A percentile compares a stretch with the other conserved stretches of the same genome.
These are phyloP conservation scores for Eupristina koningsbergeri DNA, from an alignment of 1,140 invertebrate genomes.

Conservation along the genomic window DNA sequence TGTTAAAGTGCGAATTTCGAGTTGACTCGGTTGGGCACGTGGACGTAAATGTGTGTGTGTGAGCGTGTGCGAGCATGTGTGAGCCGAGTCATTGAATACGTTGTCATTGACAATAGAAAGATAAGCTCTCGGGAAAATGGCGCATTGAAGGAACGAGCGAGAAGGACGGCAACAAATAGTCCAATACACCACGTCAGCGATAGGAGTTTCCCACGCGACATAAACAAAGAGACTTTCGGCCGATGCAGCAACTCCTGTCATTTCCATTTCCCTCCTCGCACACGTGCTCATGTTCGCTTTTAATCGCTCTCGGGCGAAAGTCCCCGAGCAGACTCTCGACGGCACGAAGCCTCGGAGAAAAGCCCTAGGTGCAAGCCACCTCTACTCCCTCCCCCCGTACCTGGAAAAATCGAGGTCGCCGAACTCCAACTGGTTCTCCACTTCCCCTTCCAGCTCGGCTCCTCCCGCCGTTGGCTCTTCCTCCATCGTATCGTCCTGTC, in stretches of 20 bases:
- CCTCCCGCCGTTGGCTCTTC: conserved; percentile 27
- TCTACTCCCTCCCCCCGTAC: conserved; percentile 55
- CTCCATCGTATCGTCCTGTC: conserved; percentile 32
- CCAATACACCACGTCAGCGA: background rate
- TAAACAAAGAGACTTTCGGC: conserved; percentile 52
- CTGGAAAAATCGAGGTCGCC: conserved; percentile 69
- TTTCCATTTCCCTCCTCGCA: no score
- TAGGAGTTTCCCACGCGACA: conserved; percentile 37
- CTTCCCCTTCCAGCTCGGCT: conserved; percentile 2
- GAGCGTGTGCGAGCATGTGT: no score
- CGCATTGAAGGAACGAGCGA: background rate
- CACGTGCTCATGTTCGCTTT: conserved; percentile 47
- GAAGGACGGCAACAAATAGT: background rate
- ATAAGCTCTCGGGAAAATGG: background rate
- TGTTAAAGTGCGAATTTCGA: no score
- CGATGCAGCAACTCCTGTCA: no score
- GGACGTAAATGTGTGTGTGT: no score
- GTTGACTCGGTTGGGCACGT: no score
- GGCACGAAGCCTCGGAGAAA: background rate
- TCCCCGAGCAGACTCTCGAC: conserved; percentile 44
- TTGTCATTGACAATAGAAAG: no score
- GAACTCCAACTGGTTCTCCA: conserved; percentile 51
- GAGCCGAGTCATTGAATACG: no score
- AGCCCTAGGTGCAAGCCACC: background rate
- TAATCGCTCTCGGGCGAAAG: conserved; percentile 40